Evolutionary conservation across 2,113 vertebrate genomes (phyloP).

Genomic region (Vanacampus margaritifer): DNA sequence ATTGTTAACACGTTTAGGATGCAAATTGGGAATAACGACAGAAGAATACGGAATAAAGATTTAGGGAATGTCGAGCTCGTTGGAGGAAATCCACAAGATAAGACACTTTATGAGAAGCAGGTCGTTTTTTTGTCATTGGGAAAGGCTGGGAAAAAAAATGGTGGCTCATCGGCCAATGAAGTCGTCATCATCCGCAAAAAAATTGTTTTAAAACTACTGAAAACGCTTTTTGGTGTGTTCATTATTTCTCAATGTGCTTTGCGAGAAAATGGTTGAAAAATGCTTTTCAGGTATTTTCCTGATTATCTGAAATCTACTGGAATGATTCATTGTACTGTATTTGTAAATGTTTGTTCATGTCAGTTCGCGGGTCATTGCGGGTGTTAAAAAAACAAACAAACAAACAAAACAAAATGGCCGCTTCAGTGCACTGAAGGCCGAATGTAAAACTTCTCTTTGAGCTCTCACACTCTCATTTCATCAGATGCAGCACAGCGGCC

Average conservation of each 20-base stretch:
- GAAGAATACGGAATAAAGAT: too few species aligned
- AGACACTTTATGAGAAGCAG: too few species aligned
- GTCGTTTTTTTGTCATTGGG: too few species aligned
- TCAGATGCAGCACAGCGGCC: background rate
- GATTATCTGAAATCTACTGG: constrained; percentile 9
- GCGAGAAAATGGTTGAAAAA: background rate
- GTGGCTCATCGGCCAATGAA: too few species aligned
- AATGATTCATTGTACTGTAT: constrained; percentile 9
- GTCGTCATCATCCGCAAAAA: too few species aligned
- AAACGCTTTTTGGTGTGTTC: background rate
- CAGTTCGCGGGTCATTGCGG: background rate
- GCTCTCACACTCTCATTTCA: too few species aligned
- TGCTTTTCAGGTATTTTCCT: background rate
- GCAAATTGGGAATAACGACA: too few species aligned
- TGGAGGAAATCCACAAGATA: too few species aligned
- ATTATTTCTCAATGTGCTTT: background rate
- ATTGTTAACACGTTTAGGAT: too few species aligned
- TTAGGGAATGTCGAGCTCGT: too few species aligned
- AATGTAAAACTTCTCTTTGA: background rate
- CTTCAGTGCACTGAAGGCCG: constrained; percentile 11
- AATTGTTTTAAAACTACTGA: background rate
- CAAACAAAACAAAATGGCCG: background rate
- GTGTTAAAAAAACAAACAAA: too few species aligned
- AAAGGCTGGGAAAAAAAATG: too few species aligned
- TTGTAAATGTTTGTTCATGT: constrained; percentile 7